Percentiles rank a stretch among this genome's conserved stretches.
Conservation (phyloP, 2,888 invertebrate species). For the Tineola bisselliella region DNA sequence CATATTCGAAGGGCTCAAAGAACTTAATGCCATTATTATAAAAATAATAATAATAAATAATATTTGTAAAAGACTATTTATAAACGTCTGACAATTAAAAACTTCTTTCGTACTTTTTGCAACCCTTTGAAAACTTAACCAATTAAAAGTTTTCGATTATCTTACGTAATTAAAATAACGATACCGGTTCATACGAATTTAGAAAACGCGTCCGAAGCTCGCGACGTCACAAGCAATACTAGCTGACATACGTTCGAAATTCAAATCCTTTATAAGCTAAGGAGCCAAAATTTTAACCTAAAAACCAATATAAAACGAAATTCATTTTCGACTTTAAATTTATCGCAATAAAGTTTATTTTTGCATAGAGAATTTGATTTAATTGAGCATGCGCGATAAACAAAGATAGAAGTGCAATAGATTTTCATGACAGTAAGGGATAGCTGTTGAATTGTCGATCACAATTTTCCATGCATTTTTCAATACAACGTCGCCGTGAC, state of each 20-base stretch:
- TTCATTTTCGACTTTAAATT: background rate
- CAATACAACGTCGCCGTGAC: background rate
- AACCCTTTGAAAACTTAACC: background rate
- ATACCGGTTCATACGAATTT: background rate
- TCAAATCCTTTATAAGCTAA: background rate
- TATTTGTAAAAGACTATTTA: background rate
- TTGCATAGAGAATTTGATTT: too few species aligned
- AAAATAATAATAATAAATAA: background rate
- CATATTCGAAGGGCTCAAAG: conserved; percentile 48
- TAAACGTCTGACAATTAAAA: background rate
- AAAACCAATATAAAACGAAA: background rate
- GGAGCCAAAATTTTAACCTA: background rate
- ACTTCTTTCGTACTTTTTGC: background rate
- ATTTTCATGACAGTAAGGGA: background rate
- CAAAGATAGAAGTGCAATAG: conserved; percentile 5
- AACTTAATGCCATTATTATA: conserved; percentile 29
- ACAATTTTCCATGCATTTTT: background rate
- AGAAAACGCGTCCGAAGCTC: background rate
- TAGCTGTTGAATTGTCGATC: background rate
- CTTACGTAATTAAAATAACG: background rate
- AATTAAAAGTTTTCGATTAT: background rate
- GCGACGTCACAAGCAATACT: background rate
- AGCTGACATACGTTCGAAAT: background rate
- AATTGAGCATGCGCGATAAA: conserved; percentile 12
- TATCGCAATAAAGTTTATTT: background rate